Conservation (phyloP, 2,797 vertebrate species). For the Helostoma temminkii region DNA sequence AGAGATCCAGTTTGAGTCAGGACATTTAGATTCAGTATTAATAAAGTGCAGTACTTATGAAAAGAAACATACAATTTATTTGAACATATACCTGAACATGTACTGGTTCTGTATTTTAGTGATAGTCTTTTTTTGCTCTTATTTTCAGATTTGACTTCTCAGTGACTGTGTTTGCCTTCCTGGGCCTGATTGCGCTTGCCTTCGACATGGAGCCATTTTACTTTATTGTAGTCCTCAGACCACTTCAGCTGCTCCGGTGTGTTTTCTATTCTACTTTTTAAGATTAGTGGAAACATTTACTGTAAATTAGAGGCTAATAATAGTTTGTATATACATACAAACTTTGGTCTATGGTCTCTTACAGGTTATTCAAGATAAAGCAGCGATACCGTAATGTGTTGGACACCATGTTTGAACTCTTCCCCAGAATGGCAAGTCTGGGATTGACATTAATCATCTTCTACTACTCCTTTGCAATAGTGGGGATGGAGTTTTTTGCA, state of each 20-base stretch:
- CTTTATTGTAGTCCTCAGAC: constrained; percentile 95
- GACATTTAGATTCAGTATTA: too few species aligned
- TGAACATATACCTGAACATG: background rate
- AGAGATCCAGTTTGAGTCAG: too few species aligned
- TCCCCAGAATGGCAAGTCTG: constrained; percentile 97
- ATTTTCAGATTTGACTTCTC: constrained; percentile 93
- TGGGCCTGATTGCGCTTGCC: constrained; percentile 92
- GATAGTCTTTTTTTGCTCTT: constrained; percentile 13
- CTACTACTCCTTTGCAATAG: constrained; percentile 98
- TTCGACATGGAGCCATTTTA: constrained; percentile 98
- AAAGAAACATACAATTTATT: background rate
- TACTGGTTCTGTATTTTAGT: background rate
- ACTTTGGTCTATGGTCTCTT: background rate
- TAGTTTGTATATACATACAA: background rate
- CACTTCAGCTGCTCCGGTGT: constrained; percentile 95
- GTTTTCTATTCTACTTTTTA: constrained; percentile 6
- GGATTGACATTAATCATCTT: constrained; percentile 96
- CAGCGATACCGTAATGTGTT: constrained; percentile 95
- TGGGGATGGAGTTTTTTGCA: constrained; percentile 98
- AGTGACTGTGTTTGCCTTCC: constrained; percentile 92
- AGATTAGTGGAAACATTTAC: background rate
- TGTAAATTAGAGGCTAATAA: background rate
- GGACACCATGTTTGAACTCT: constrained; percentile 98
- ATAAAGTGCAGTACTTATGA: background rate
- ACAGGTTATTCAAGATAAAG: constrained; percentile 96